Percentiles rank a stretch among this genome's conserved stretches.
These are phyloP conservation scores for Mellilla xanthometata DNA, from an alignment of 2,888 invertebrate species.

Conservation along the genomic window DNA sequence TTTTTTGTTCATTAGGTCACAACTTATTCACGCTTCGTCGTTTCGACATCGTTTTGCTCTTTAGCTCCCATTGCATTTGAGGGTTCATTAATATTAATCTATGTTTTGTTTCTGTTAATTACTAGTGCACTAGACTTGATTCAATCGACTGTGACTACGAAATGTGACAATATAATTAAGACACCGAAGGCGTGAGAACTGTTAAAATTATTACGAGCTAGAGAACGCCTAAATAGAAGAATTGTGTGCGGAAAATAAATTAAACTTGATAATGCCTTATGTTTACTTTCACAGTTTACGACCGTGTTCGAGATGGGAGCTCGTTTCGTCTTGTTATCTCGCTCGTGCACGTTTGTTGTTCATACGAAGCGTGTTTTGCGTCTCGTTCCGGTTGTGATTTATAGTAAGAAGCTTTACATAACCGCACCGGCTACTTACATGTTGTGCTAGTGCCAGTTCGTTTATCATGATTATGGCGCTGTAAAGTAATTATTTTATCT, in stretches of 20 bases:
- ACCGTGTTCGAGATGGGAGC: constrained; percentile 46
- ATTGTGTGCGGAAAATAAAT: constrained; percentile 46
- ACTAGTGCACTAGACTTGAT: constrained; percentile 25
- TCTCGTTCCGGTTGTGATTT: constrained; percentile 64
- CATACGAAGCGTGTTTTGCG: constrained; percentile 27
- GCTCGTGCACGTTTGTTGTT: constrained; percentile 27
- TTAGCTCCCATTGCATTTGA: constrained; percentile 25
- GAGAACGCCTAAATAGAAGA: constrained; percentile 40
- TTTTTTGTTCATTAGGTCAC: constrained; percentile 24
- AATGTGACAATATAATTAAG: constrained; percentile 11
- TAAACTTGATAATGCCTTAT: constrained; percentile 47
- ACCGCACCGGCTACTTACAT: constrained; percentile 61
- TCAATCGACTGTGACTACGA: constrained; percentile 18
- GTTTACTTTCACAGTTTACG: constrained; percentile 72
- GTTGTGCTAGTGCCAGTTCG: constrained; percentile 53
- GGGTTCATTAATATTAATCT: constrained; percentile 26
- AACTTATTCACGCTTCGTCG: constrained; percentile 26
- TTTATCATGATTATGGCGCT: constrained; percentile 67
- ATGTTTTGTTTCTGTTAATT: constrained; percentile 31
- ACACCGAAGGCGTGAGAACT: constrained; percentile 21
- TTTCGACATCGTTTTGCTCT: constrained; percentile 30
- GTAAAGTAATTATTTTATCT: constrained; percentile 70
- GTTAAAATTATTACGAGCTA: constrained; percentile 27
- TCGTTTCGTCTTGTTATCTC: constrained; percentile 37
- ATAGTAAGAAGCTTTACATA: constrained; percentile 62